Evolutionary conservation across 2,888 invertebrate genomes (phyloP).

Genomic region (Drosophila rubida): DNA sequence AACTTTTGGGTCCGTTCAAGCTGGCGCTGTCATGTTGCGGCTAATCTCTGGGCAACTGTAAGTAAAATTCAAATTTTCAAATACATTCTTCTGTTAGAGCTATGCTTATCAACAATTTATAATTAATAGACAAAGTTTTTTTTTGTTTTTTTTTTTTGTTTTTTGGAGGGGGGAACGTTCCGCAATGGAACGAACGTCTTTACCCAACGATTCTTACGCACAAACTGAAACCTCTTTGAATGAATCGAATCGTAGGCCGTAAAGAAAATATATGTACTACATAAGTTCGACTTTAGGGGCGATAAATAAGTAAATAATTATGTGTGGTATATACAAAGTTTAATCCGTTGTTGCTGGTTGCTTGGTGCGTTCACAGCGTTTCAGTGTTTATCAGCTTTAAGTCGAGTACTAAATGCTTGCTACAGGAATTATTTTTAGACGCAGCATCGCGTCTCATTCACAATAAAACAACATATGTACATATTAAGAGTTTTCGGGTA

Average conservation of each 20-base stretch:
- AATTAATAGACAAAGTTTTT: slow-evolving; percentile 3
- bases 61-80: slow-evolving; percentile 11
- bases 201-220: slow-evolving; percentile 68
- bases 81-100: slow-evolving; percentile 5
- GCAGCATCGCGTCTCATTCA: slow-evolving; percentile 23
- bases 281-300: slow-evolving; percentile 47
- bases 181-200: slow-evolving; percentile 50
- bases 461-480: slow-evolving; percentile 11
- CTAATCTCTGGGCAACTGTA: slow-evolving; percentile 33
- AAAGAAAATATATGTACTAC: slow-evolving; percentile 16
- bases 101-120: slow-evolving; percentile 54
- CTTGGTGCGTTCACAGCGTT: slow-evolving; percentile 54
- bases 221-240: slow-evolving; percentile 60
- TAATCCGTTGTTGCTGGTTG: slow-evolving; percentile 74
- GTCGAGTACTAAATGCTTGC: slow-evolving; percentile 38
- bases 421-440: slow-evolving; percentile 50
- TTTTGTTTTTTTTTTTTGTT: not conserved
- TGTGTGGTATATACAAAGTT: slow-evolving; percentile 25
- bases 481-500: slow-evolving; percentile 22
- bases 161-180: slow-evolving; percentile 1
- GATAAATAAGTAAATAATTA: slow-evolving; percentile 55
- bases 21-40: slow-evolving; percentile 35
- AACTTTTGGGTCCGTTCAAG: slow-evolving; percentile 8
- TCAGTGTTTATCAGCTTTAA: slow-evolving; percentile 58
- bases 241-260: slow-evolving; percentile 32